A percentile compares a stretch with the other conserved stretches of the same genome.
Conservation (phyloP, 2,888 invertebrate species). For the Apodemia zela region DNA sequence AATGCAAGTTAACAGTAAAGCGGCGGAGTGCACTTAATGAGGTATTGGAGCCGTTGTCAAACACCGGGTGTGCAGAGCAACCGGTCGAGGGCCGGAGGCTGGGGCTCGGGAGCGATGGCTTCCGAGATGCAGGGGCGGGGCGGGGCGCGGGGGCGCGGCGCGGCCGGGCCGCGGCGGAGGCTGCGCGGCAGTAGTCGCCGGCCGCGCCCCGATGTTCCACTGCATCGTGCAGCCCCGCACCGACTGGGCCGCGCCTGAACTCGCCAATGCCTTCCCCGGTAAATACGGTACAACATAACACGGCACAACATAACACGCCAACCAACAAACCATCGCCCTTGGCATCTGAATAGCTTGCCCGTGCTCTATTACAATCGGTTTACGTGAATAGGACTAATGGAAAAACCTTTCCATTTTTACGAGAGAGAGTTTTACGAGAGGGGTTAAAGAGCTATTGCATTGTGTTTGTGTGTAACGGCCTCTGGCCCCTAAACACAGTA, state of each 20-base stretch:
- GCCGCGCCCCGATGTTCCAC: slow-evolving; percentile 84
- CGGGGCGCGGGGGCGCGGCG: slow-evolving; percentile 30
- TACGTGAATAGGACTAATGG: too few relatives aligned
- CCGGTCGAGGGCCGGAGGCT: slow-evolving; percentile 19
- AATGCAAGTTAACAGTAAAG: too few relatives aligned
- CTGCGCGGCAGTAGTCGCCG: slow-evolving; percentile 37
- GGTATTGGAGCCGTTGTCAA: not conserved
- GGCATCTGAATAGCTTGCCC: not conserved
- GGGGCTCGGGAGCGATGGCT: slow-evolving; percentile 18
- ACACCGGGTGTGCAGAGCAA: not conserved
- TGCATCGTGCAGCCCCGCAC: slow-evolving; percentile 90
- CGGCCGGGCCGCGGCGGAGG: slow-evolving; percentile 45
- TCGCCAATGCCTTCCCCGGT: slow-evolving; percentile 88
- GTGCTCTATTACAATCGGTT: too few relatives aligned
- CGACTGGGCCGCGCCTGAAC: slow-evolving; percentile 87
- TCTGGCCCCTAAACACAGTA: too few relatives aligned
- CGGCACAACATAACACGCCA: slow-evolving; percentile 17
- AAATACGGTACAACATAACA: slow-evolving; percentile 37
- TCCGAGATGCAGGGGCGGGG: slow-evolving; percentile 25
- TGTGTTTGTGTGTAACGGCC: too few relatives aligned
- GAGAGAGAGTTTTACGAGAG: too few relatives aligned
- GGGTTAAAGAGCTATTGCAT: too few relatives aligned
- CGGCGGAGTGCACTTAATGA: too few relatives aligned
- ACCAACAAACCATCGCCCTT: not conserved
- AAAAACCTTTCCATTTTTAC: too few relatives aligned